These are phyloP conservation scores for Drosophila cardini DNA, from an alignment of 1,140 invertebrate species.

Conservation along the genomic window DNA sequence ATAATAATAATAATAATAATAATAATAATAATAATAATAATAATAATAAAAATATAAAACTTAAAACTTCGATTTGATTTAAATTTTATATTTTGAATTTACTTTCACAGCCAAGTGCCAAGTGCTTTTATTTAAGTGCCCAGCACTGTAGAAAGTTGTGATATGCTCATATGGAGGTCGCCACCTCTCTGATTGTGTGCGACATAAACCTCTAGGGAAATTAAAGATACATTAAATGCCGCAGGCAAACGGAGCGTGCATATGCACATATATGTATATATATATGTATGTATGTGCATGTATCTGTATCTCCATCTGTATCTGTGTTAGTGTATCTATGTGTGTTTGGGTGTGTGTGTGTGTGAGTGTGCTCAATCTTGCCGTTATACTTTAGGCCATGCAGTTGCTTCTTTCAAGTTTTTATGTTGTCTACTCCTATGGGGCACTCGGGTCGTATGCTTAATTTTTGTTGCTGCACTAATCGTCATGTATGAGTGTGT, in stretches of 20 bases:
- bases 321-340: slow-evolving; percentile 9
- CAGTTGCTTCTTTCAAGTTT: slow-evolving; percentile 29
- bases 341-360: slow-evolving; percentile 7
- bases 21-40: too few species aligned
- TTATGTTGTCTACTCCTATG: slow-evolving; percentile 4
- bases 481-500: slow-evolving; percentile 1
- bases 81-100: too few species aligned
- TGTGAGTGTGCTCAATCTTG: slow-evolving; percentile 21
- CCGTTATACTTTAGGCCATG: slow-evolving; percentile 27
- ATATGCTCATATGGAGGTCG: slow-evolving; percentile 33
- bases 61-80: too few species aligned
- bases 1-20: too few species aligned
- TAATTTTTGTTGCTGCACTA: slow-evolving; percentile 31
- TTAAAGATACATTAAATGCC: slow-evolving; percentile 82
- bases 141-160: slow-evolving; percentile 33
- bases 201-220: slow-evolving; percentile 78
- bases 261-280: slow-evolving; percentile 13
- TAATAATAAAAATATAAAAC: too few species aligned
- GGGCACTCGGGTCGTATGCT: slow-evolving; percentile 28
- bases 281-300: slow-evolving; percentile 11
- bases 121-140: slow-evolving; percentile 17
- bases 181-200: slow-evolving; percentile 73
- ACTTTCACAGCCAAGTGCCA: background rate
- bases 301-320: background rate
- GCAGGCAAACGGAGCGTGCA: slow-evolving; percentile 55